A percentile compares a stretch with the other conserved stretches of the same genome.
These are phyloP conservation scores for Ianthella basta DNA, from an alignment of 37 sponge, comb jelly and placozoan genomes.

Conservation along the genomic window DNA sequence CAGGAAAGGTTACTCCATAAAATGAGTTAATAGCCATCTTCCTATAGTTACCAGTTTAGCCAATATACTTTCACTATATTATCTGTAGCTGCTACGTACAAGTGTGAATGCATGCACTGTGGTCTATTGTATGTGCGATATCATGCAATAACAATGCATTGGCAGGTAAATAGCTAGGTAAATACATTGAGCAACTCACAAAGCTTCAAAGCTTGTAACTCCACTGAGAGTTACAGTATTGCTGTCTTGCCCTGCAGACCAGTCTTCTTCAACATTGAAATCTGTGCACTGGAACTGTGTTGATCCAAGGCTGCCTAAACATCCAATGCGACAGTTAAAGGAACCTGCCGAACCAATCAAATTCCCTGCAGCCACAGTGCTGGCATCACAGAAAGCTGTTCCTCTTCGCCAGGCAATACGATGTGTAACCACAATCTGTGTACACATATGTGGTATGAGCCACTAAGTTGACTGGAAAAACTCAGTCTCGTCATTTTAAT, in stretches of 20 bases:
- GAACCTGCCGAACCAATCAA: neutral
- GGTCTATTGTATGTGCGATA: too few relatives aligned
- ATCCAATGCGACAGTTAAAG: neutral
- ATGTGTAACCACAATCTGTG: conserved; percentile 39
- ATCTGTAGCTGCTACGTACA: too few relatives aligned
- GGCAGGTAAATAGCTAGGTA: too few relatives aligned
- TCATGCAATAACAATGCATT: too few relatives aligned
- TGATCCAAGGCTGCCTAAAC: neutral
- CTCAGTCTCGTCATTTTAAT: too few relatives aligned
- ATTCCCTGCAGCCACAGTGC: neutral
- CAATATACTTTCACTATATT: too few relatives aligned
- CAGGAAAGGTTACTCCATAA: too few relatives aligned
- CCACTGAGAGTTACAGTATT: neutral
- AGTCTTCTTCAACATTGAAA: conserved; percentile 40
- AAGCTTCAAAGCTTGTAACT: conserved; percentile 27
- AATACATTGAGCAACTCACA: conserved; percentile 17
- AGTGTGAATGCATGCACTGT: too few relatives aligned
- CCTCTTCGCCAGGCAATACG: conserved; percentile 45
- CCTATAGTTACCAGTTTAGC: too few relatives aligned
- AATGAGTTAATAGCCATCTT: too few relatives aligned
- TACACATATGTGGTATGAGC: neutral
- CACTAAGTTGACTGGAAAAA: too few relatives aligned
- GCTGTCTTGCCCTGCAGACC: conserved; percentile 36
- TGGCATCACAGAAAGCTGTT: neutral
- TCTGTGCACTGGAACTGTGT: conserved; percentile 37